A percentile compares a stretch with the other conserved stretches of the same genome.
These are phyloP conservation scores for Microcebus murinus DNA, from an alignment of 2,113 vertebrate genomes.

Conservation along the genomic window DNA sequence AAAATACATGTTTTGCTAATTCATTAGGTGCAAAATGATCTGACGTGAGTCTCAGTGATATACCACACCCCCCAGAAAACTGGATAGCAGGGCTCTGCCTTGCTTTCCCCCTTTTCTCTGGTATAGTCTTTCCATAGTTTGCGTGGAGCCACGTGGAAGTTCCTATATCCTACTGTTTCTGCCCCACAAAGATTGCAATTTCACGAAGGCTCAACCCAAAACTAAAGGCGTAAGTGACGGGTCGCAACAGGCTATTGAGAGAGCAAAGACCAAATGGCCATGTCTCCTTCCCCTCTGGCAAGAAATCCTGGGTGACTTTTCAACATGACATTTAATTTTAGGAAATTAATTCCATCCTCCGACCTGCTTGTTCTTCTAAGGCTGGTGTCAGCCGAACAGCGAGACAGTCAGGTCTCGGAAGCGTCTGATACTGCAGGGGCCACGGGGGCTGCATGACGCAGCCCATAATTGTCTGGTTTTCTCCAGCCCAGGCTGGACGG, in stretches of 20 bases:
- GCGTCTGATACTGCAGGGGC: not conserved
- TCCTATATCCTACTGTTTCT: not conserved
- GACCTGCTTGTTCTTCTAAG: not conserved
- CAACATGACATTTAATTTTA: not conserved
- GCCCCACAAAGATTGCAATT: not conserved
- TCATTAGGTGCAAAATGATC: not conserved
- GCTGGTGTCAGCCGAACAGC: not conserved
- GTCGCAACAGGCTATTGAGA: not conserved
- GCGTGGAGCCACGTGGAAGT: not conserved
- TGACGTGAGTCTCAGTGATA: not conserved
- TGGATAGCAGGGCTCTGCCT: not conserved
- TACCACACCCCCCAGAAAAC: not conserved
- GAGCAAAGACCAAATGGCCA: accelerated
- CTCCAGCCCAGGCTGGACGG: accelerated
- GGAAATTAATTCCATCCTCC: not conserved
- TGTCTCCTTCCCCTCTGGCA: not conserved
- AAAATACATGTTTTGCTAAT: not conserved
- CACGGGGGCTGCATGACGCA: accelerated
- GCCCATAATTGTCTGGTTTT: not conserved
- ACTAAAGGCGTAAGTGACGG: accelerated
- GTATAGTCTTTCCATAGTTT: not conserved
- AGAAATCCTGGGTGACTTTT: not conserved
- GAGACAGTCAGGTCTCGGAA: accelerated
- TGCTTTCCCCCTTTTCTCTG: not conserved
- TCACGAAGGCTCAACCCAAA: accelerated